These are phyloP conservation scores for Drosophila aldrichi DNA, from an alignment of 2,888 invertebrate species.

Conservation along the genomic window DNA sequence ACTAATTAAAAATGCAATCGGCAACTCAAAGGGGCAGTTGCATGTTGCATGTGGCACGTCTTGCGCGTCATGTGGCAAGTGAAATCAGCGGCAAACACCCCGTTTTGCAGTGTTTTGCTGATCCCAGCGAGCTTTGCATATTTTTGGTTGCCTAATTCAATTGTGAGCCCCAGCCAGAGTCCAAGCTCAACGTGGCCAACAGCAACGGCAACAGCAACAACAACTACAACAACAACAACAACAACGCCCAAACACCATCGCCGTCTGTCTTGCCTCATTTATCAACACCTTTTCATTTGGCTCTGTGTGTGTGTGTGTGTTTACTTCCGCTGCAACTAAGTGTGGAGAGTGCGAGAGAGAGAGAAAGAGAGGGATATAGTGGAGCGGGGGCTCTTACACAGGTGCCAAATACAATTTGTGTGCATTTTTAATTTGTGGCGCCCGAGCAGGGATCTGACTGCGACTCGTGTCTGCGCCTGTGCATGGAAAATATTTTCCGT, in stretches of 20 bases:
- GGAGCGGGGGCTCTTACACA: conserved; percentile 33
- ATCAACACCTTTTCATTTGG: conserved; percentile 73
- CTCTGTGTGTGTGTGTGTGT: conserved; percentile 17
- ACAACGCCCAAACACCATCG: conserved; percentile 11
- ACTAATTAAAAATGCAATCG: conserved; percentile 67
- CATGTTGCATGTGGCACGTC: conserved; percentile 61
- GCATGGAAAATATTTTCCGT: conserved; percentile 37
- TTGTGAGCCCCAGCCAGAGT: conserved; percentile 50
- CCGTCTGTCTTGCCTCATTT: conserved; percentile 56
- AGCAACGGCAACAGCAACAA: neutral
- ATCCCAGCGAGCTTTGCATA: conserved; percentile 65
- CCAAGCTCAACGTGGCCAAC: conserved; percentile 23
- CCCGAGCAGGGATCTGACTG: conserved; percentile 34
- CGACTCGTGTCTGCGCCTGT: conserved; percentile 32
- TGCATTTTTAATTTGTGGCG: conserved; percentile 77
- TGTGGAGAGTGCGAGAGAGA: neutral
- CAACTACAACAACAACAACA: neutral
- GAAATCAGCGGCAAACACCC: conserved; percentile 44
- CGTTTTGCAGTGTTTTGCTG: conserved; percentile 58
- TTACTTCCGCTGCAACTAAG: conserved; percentile 58
- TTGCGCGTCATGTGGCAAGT: conserved; percentile 19
- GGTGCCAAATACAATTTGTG: conserved; percentile 82
- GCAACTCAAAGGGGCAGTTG: conserved; percentile 52
- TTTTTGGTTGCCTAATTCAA: conserved; percentile 73
- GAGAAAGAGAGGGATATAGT: conserved; percentile 5